Conservation (phyloP, 2,888 invertebrate species). For the Hipparchia sbordonii region DNA sequence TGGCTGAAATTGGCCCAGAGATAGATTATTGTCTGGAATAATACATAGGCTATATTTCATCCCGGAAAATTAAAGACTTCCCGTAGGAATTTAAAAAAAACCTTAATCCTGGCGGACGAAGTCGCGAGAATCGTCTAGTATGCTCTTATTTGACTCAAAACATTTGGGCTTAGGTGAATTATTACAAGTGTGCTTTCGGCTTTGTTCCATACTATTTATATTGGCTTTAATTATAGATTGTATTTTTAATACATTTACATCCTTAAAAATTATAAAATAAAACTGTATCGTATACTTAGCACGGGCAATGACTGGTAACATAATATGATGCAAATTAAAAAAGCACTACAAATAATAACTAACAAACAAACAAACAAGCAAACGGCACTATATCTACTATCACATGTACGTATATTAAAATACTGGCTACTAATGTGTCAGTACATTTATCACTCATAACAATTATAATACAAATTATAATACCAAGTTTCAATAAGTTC, state of each 20-base stretch:
- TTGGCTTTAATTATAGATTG: not conserved
- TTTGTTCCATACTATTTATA: conserved; percentile 31
- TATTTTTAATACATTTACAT: conserved; percentile 10
- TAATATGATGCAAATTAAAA: conserved; percentile 33
- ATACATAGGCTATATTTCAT: too few species aligned
- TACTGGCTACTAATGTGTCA: conserved; percentile 68
- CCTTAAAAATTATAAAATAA: conserved; percentile 9
- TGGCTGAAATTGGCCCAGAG: too few species aligned
- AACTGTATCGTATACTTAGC: conserved; percentile 34
- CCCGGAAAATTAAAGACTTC: too few species aligned
- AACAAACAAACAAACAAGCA: conserved; percentile 41
- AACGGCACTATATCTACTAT: conserved; percentile 66
- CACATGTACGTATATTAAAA: conserved; percentile 80
- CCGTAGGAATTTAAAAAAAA: too few species aligned
- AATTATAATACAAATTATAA: conserved; percentile 56
- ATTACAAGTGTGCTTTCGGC: not conserved
- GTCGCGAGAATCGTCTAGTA: too few species aligned
- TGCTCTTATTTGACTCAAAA: too few species aligned
- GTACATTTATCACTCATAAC: conserved; percentile 56
- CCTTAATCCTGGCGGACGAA: too few species aligned
- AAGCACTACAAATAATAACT: conserved; percentile 47
- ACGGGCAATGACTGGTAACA: conserved; percentile 30
- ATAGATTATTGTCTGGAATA: too few species aligned
- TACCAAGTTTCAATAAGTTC: conserved; percentile 59
- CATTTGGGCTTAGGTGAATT: not conserved